Conservation (phyloP, 2,888 invertebrate genomes). For the Uloborus plumipes region DNA sequence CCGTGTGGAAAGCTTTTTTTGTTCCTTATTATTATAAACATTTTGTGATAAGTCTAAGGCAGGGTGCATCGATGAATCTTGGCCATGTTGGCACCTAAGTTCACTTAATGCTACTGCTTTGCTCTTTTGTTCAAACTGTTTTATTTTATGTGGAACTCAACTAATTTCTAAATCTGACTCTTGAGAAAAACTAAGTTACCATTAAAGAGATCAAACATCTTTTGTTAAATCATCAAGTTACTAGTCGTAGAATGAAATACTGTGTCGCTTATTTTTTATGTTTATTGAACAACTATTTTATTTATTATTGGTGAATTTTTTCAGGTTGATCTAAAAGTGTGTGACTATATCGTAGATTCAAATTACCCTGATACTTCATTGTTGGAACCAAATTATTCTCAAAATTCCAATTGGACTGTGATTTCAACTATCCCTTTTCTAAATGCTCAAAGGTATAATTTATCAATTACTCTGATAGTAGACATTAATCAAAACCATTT, state of each 20-base stretch:
- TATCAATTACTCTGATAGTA: neutral
- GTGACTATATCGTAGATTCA: constrained; percentile 73
- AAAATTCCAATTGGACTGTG: constrained; percentile 70
- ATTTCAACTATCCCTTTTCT: constrained; percentile 71
- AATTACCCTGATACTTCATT: constrained; percentile 70
- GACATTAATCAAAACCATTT: too few relatives aligned
- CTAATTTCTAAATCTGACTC: neutral
- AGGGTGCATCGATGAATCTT: too few relatives aligned
- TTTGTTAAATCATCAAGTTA: too few relatives aligned
- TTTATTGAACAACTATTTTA: neutral
- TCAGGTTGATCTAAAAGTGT: constrained; percentile 70
- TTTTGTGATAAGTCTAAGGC: too few relatives aligned
- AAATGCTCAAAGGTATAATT: constrained; percentile 69
- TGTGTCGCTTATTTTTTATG: neutral
- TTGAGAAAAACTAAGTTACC: neutral
- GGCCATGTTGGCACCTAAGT: too few relatives aligned
- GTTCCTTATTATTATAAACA: too few relatives aligned
- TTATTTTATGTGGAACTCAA: too few relatives aligned
- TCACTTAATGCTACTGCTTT: too few relatives aligned
- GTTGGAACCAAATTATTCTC: constrained; percentile 72
- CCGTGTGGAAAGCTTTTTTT: too few relatives aligned
- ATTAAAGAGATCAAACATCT: neutral
- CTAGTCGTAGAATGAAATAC: too few relatives aligned
- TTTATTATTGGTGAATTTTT: constrained; percentile 21
- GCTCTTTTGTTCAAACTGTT: too few relatives aligned